Evolutionary conservation across 92 coral and sea anemone species (phyloP).

Genomic region (Umimayanthus kanabou): DNA sequence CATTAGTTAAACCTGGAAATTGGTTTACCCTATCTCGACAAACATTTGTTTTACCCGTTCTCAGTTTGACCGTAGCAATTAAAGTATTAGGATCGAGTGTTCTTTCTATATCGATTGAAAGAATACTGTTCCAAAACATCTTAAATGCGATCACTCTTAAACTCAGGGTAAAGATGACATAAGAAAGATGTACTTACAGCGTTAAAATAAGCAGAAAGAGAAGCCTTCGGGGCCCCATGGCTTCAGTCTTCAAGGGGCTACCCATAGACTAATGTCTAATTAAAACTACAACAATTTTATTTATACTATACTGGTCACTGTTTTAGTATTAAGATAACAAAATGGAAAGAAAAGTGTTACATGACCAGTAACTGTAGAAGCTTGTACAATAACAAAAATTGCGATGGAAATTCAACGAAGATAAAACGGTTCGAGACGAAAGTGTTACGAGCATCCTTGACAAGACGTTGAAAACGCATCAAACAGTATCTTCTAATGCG

Average conservation of each 20-base stretch:
- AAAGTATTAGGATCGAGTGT: neutral
- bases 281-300: neutral
- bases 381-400: neutral
- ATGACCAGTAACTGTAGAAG: neutral
- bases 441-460: neutral
- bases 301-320: neutral
- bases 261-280: neutral
- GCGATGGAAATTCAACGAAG: neutral
- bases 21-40: no score
- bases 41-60: no score
- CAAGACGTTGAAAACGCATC: neutral
- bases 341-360: neutral
- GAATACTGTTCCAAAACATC: neutral
- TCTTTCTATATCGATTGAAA: neutral
- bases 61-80: no score
- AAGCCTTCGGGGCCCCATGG: neutral
- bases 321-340: no score
- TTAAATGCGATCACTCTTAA: neutral
- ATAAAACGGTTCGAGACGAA: neutral
- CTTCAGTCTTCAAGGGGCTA: neutral
- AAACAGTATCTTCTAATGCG: neutral
- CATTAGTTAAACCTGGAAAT: no score
- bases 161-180: neutral
- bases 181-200: neutral
- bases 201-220: neutral